A percentile compares a stretch with the other conserved stretches of the same genome.
Conservation (phyloP, 2,888 invertebrate species). For the Toxonevra muliebris region DNA sequence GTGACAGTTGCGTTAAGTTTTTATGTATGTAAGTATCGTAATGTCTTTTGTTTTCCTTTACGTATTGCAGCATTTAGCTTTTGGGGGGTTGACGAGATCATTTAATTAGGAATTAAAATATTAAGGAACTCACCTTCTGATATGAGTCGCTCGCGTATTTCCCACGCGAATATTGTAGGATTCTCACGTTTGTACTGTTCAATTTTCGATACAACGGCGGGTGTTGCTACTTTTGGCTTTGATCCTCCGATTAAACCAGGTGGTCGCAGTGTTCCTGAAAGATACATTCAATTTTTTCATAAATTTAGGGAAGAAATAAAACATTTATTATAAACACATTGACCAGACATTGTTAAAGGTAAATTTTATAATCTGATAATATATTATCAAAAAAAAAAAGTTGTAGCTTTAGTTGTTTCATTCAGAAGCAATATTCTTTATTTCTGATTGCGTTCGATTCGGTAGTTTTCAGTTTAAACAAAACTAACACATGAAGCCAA, state of each 20-base stretch:
- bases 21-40: background rate
- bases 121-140: conserved; percentile 82
- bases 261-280: conserved; percentile 85
- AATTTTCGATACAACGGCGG: conserved; percentile 95
- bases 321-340: too few relatives aligned
- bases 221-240: conserved; percentile 97
- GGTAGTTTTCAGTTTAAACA: too few relatives aligned
- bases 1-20: conserved; percentile 21
- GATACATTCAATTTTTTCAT: conserved; percentile 17
- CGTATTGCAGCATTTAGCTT: background rate
- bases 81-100: conserved; percentile 27
- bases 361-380: too few relatives aligned
- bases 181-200: conserved; percentile 98
- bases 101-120: conserved; percentile 25
- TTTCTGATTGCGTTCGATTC: too few relatives aligned
- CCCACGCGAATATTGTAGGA: conserved; percentile 99
- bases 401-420: too few relatives aligned
- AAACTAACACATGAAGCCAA: too few relatives aligned
- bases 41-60: background rate
- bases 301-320: too few relatives aligned
- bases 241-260: conserved; percentile 94
- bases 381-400: too few relatives aligned
- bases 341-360: too few relatives aligned
- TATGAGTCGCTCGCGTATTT: conserved; percentile 95
- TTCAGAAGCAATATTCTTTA: too few relatives aligned